Percentiles rank a stretch among this genome's conserved stretches.
These are phyloP conservation scores for Malacoraja senta DNA, from an alignment of 2,797 vertebrate species.

Conservation along the genomic window DNA sequence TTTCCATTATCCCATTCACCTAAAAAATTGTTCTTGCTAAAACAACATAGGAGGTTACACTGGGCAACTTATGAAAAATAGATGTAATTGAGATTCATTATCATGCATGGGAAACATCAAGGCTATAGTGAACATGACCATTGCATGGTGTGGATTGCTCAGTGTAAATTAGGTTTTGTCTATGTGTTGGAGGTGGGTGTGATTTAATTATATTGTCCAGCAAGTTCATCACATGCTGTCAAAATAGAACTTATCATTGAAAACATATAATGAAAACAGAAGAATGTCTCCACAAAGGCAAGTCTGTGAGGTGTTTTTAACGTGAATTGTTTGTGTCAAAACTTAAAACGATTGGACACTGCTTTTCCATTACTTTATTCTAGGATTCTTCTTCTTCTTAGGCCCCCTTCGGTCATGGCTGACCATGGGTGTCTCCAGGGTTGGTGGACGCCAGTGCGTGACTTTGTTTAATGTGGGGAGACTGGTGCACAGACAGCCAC, in stretches of 20 bases:
- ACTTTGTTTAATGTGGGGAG: too few species aligned
- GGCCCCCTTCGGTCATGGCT: too few species aligned
- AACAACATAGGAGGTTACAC: neutral
- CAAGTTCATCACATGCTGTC: conserved; percentile 25
- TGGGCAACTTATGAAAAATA: conserved; percentile 10
- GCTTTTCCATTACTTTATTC: neutral
- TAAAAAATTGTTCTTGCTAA: conserved; percentile 19
- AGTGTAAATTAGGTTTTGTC: conserved; percentile 9
- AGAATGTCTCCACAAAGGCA: neutral
- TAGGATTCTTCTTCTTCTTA: neutral
- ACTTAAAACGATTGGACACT: neutral
- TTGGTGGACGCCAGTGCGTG: too few species aligned
- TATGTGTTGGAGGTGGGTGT: neutral
- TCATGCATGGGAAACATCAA: conserved; percentile 2
- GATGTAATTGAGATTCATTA: conserved; percentile 11
- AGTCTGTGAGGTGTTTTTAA: neutral
- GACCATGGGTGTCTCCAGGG: too few species aligned
- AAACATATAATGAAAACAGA: neutral
- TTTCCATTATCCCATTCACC: conserved; percentile 24
- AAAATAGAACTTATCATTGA: neutral
- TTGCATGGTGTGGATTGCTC: neutral
- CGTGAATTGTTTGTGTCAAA: neutral
- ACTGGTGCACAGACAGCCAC: too few species aligned
- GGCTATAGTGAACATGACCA: neutral
- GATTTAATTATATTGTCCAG: conserved; percentile 3